A percentile compares a stretch with the other conserved stretches of the same genome.
These are phyloP conservation scores for Enteromius unitaeniatus DNA, from an alignment of 2,797 vertebrate species.

Conservation along the genomic window DNA sequence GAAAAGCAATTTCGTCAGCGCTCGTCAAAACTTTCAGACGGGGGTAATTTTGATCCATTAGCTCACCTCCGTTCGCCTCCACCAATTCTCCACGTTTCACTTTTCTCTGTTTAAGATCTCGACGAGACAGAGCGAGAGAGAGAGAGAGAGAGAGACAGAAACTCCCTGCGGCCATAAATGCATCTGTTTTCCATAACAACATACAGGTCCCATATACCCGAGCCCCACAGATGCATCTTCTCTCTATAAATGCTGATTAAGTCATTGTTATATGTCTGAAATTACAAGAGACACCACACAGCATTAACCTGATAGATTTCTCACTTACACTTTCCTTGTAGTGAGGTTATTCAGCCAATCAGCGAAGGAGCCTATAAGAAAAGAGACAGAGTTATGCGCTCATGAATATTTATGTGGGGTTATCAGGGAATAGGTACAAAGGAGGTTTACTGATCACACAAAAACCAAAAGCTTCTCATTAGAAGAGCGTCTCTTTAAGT, in stretches of 20 bases:
- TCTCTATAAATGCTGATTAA: constrained; percentile 52
- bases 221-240: constrained; percentile 38
- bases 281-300: constrained; percentile 47
- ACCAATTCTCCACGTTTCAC: constrained; percentile 79
- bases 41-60: constrained; percentile 85
- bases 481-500: constrained; percentile 51
- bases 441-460: constrained; percentile 54
- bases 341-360: constrained; percentile 44
- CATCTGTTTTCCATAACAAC: constrained; percentile 76
- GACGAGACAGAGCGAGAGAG: background rate
- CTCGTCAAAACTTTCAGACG: constrained; percentile 83
- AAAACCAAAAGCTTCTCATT: constrained; percentile 50
- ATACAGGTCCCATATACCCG: constrained; percentile 62
- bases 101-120: constrained; percentile 69
- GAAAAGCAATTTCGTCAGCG: constrained; percentile 79
- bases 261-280: constrained; percentile 49
- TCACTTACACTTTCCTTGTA: constrained; percentile 46
- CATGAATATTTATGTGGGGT: constrained; percentile 54
- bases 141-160: constrained; percentile 48
- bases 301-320: constrained; percentile 52
- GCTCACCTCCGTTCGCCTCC: constrained; percentile 75
- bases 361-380: constrained; percentile 34
- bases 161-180: constrained; percentile 72
- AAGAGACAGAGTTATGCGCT: constrained; percentile 26
- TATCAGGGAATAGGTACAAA: constrained; percentile 46